Conservation (phyloP, 2,113 vertebrate genomes). For the Dicaeum eximium region DNA sequence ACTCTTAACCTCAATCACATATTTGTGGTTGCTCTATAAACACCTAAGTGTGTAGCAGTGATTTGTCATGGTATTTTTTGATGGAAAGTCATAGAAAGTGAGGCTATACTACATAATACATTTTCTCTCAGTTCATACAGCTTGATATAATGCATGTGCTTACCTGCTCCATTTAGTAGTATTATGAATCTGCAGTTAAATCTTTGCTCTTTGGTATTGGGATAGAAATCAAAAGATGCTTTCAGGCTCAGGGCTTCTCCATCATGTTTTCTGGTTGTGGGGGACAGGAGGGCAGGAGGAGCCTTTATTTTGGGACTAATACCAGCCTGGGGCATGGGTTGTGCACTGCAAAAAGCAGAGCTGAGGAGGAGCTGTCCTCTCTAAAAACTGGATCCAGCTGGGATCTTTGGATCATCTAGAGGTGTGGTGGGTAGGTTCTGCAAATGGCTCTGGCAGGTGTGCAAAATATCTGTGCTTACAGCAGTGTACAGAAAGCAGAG, state of each 20-base stretch:
- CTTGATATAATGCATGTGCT: not conserved
- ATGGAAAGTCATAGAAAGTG: conserved; percentile 1
- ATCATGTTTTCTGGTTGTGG: not conserved
- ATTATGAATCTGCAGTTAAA: not conserved
- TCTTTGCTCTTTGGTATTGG: not conserved
- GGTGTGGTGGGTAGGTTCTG: not conserved
- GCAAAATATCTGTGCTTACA: not conserved
- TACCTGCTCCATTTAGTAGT: not conserved
- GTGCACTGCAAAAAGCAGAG: not conserved
- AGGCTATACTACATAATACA: not conserved
- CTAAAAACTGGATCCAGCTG: not conserved
- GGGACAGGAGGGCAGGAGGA: not conserved
- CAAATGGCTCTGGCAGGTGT: not conserved
- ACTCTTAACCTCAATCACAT: conserved; percentile 11
- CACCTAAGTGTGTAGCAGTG: conserved; percentile 14
- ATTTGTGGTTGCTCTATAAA: conserved; percentile 32
- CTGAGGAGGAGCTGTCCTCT: not conserved
- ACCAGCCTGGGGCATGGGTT: not conserved
- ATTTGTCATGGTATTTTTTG: conserved; percentile 8
- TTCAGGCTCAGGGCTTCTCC: not conserved
- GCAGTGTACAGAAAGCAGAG: not conserved
- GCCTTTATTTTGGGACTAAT: not conserved
- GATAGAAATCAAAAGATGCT: not conserved
- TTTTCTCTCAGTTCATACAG: not conserved
- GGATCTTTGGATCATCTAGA: not conserved